Base-by-base conservation (phyloP, 2,797 vertebrate genomes). In the Tachyglossus aculeatus region DNA sequence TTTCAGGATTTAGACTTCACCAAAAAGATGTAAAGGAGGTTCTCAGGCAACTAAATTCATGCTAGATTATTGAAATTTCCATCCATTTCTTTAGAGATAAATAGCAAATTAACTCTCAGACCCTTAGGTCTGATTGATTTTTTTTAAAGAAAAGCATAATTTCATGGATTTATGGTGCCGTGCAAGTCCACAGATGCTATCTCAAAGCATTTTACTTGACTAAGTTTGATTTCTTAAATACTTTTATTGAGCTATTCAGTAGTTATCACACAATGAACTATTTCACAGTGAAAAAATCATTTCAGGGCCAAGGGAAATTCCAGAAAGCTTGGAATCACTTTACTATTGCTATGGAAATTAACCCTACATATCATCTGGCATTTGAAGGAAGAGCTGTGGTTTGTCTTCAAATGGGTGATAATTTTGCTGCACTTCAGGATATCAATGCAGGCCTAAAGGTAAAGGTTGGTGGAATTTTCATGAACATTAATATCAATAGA, bases 251-350 rank as follows among this genome's bases (percentile, higher is more conserved):
- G 48, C 37, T 29, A 18, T 48, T 48, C 31, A 7, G 45, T 29
- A 16, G 16, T 48, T 19, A 27, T 71, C 15, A 44, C 47, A 18
- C 60, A 63, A 59, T 19, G 33, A 21, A 51, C 25, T 63, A 51
- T 75, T 73, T 75, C 33, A 45, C 53, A 41, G 14, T 47, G 75
- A 22, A 43, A 77, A 70, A 81, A 66, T 71, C 52, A 55, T 88
- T 76, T 83, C 71, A 95, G 93, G 79, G 80, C 47, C 86, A 83
- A 79, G 91, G 88, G 85, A 92, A 84, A 73, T 91, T 93, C 81
- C 89, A 93, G 72, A 92, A 84, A 89, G 92, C 93, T 21, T 94
- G 94, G 93, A 88, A 77, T 33, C 93, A 94, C 51, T 94, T 94
- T 79, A 92, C 93, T 16, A 81, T 91, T 75, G 89, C 88, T 32